Conservation (phyloP, 2,113 vertebrate species). For the Podilymbus podiceps region DNA sequence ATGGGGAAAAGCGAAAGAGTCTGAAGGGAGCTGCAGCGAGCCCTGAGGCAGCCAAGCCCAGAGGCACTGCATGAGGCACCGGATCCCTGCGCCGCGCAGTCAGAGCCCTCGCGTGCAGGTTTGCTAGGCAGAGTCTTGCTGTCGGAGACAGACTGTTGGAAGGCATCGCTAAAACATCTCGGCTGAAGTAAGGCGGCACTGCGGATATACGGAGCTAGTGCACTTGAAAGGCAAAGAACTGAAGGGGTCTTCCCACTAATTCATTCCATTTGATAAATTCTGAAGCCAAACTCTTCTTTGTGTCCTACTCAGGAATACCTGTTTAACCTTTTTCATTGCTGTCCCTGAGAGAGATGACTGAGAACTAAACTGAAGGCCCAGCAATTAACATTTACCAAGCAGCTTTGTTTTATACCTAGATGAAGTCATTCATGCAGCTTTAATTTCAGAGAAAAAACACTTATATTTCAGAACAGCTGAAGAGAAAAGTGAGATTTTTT, state of each 20-base stretch:
- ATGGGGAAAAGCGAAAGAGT: not conserved
- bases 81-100: not conserved
- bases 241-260: not conserved
- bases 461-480: not conserved
- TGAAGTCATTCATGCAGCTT: not conserved
- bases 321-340: not conserved
- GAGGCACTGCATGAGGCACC: accelerated
- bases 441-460: not conserved
- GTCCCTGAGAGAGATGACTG: not conserved
- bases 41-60: not conserved
- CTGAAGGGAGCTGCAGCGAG: not conserved
- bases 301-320: not conserved
- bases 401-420: not conserved
- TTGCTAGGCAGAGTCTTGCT: not conserved
- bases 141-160: not conserved
- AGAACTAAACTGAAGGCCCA: not conserved
- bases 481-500: not conserved
- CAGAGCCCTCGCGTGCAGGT: not conserved
- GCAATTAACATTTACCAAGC: not conserved
- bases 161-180: not conserved
- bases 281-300: not conserved
- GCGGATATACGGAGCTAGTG: not conserved
- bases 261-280: not conserved
- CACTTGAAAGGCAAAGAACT: not conserved
- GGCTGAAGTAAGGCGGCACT: not conserved